phyloP scores from a whole-genome alignment of 2,113 vertebrate genomes.

The Donacobius atricapilla region DNA sequence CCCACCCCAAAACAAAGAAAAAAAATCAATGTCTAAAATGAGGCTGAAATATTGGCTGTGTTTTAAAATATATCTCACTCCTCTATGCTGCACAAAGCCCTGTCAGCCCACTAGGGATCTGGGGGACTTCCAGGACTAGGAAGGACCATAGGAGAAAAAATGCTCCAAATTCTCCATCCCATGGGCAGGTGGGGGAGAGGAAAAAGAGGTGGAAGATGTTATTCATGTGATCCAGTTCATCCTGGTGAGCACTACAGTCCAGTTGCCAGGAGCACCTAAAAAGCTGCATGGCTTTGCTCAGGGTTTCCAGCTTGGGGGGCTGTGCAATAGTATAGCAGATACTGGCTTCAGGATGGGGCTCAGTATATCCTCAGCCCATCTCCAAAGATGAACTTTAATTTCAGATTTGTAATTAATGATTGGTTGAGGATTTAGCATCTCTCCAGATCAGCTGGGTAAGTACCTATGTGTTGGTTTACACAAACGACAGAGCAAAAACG shows the following conservation, averaged over 20 bases:
- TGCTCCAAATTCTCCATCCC: neutral
- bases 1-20: conserved; percentile 55
- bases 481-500: neutral
- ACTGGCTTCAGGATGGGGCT: neutral
- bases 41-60: neutral
- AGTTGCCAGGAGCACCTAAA: neutral
- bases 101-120: neutral
- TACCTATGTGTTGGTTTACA: neutral
- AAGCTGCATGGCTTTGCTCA: neutral
- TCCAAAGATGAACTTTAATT: neutral
- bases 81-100: neutral
- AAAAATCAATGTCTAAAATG: neutral
- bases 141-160: neutral
- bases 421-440: neutral
- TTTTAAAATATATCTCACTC: neutral
- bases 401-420: neutral
- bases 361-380: neutral
- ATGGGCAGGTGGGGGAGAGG: neutral
- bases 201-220: neutral
- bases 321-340: neutral
- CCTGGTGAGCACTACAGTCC: neutral
- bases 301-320: neutral
- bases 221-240: neutral
- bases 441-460: neutral
- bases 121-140: neutral